Evolutionary conservation across 1,140 invertebrate genomes (phyloP).

Genomic region (Chironomus striatipennis): DNA sequence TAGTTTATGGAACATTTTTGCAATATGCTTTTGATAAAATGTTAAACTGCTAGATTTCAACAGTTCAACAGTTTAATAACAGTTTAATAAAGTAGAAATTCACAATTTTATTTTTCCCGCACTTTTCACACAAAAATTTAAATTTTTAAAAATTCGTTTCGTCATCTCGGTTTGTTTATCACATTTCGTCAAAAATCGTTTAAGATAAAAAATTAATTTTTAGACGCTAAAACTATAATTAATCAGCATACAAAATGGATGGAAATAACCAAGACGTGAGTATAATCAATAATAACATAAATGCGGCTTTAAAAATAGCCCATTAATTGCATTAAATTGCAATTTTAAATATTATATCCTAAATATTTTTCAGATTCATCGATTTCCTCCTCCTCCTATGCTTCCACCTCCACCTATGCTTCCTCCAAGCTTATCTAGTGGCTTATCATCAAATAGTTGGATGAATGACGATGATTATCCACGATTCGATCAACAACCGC

Average conservation of each 20-base stretch:
- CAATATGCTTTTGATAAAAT: no score
- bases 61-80: no score
- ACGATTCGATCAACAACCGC: conserved; percentile 15
- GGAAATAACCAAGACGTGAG: background rate
- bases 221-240: background rate
- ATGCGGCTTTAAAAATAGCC: background rate
- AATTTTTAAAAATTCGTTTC: no score
- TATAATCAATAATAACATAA: background rate
- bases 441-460: conserved; percentile 27
- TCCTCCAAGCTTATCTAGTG: conserved; percentile 25
- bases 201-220: background rate
- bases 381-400: background rate
- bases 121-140: no score
- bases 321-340: background rate
- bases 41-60: no score
- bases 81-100: no score
- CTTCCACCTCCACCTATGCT: background rate
- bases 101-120: no score
- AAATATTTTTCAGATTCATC: background rate
- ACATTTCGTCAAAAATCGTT: background rate
- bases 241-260: background rate
- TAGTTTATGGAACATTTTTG: no score
- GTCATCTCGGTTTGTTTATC: no score
- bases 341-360: background rate
- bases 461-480: conserved; percentile 10